Percentiles rank a stretch among this genome's conserved stretches.
These are phyloP conservation scores for Cryptoblepharus egeriae DNA, from an alignment of 2,797 vertebrate genomes.

Conservation along the genomic window DNA sequence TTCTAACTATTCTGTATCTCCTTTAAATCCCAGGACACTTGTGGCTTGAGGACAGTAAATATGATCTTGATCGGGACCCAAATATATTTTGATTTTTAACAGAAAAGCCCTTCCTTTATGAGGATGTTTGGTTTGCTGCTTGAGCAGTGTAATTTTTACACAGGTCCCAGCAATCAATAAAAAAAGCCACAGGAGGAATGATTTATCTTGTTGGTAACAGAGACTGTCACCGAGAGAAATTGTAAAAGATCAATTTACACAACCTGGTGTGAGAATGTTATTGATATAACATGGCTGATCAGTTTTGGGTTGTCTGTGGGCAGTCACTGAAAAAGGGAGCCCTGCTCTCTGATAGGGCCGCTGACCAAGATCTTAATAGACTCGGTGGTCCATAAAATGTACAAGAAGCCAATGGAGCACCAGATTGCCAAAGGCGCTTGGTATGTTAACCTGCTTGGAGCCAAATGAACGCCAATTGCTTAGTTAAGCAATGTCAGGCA, in stretches of 20 bases:
- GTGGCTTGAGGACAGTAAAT: slow-evolving; percentile 66
- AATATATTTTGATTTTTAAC: slow-evolving; percentile 82
- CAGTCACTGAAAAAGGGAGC: slow-evolving; percentile 53
- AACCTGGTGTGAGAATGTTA: slow-evolving; percentile 86
- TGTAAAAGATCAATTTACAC: slow-evolving; percentile 96
- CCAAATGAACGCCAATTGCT: slow-evolving; percentile 68
- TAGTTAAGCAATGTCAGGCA: slow-evolving; percentile 72
- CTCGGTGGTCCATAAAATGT: slow-evolving; percentile 75
- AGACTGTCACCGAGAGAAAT: slow-evolving; percentile 90
- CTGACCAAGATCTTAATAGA: slow-evolving; percentile 80
- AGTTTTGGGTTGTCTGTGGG: slow-evolving; percentile 76
- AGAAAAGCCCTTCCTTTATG: slow-evolving; percentile 82
- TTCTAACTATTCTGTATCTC: slow-evolving; percentile 57
- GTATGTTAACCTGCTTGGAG: slow-evolving; percentile 56
- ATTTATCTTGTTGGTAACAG: slow-evolving; percentile 91
- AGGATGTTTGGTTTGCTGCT: slow-evolving; percentile 83
- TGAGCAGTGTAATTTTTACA: slow-evolving; percentile 84
- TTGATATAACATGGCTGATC: slow-evolving; percentile 88
- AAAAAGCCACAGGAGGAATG: slow-evolving; percentile 86
- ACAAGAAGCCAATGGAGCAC: slow-evolving; percentile 74
- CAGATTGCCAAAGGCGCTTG: slow-evolving; percentile 47
- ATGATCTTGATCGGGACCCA: slow-evolving; percentile 70
- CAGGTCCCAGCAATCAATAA: slow-evolving; percentile 88
- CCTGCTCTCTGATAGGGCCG: slow-evolving; percentile 61
- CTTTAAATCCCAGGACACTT: slow-evolving; percentile 64